phyloP scores from a whole-genome alignment of 2,797 vertebrate species.

The Mareca penelope region DNA sequence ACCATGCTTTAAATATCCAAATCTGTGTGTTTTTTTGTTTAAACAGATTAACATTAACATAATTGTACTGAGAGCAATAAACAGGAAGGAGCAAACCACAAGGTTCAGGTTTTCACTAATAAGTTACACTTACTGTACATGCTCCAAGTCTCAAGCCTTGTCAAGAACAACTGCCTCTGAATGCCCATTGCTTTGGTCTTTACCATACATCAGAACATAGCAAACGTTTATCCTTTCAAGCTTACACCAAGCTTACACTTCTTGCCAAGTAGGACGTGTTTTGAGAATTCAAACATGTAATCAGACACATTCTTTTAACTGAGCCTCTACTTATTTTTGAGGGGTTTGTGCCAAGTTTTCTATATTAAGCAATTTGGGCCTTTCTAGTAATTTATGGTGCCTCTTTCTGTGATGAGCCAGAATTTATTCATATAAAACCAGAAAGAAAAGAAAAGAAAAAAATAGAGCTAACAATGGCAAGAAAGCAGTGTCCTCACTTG shows the following conservation, averaged over 20 bases:
- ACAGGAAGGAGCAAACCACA: not conserved
- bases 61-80: not conserved
- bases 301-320: not conserved
- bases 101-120: not conserved
- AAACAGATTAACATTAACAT: not conserved
- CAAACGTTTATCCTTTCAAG: not conserved
- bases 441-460: not conserved
- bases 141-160: not conserved
- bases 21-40: not conserved
- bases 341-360: not conserved
- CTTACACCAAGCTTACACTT: not conserved
- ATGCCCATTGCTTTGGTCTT: not conserved
- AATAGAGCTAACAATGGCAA: not conserved
- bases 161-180: not conserved
- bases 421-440: not conserved
- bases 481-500: not conserved
- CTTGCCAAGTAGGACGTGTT: not conserved
- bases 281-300: not conserved
- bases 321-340: not conserved
- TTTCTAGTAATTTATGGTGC: not conserved
- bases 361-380: not conserved
- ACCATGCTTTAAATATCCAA: not conserved
- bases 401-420: not conserved
- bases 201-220: not conserved
- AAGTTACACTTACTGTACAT: not conserved